phyloP scores from a whole-genome alignment of 2,113 vertebrate genomes.

The Martes martes region DNA sequence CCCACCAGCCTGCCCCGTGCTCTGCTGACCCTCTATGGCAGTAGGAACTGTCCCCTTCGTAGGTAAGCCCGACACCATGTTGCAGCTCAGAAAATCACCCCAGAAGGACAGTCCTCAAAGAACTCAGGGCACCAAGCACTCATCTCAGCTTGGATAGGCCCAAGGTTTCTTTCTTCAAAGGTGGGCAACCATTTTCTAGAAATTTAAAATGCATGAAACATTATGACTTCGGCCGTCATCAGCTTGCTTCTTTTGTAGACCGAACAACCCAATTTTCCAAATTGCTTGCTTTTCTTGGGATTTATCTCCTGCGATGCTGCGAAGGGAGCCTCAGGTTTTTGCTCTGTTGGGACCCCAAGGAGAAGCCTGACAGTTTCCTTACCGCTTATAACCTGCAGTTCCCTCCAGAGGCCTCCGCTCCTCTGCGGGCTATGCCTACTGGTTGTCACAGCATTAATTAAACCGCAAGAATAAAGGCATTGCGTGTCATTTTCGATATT shows the following conservation, averaged over 20 bases:
- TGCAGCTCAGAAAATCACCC: background rate
- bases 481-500: slow-evolving; percentile 82
- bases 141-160: background rate
- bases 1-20: background rate
- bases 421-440: slow-evolving; percentile 77
- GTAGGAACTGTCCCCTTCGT: background rate
- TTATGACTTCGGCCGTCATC: background rate
- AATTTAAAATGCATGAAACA: background rate
- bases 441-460: slow-evolving; percentile 86
- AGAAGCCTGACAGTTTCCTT: slow-evolving; percentile 79
- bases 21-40: background rate
- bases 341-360: slow-evolving; percentile 77
- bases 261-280: slow-evolving; percentile 66
- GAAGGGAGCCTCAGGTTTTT: slow-evolving; percentile 78
- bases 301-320: slow-evolving; percentile 73
- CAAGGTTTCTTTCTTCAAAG: background rate
- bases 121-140: background rate
- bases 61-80: too few relatives aligned
- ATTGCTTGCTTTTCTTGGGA: slow-evolving; percentile 75
- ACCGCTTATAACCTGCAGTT: slow-evolving; percentile 76
- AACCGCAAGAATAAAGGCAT: slow-evolving; percentile 83
- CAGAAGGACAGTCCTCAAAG: background rate
- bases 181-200: slow-evolving; percentile 28
- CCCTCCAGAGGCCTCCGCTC: slow-evolving; percentile 78
- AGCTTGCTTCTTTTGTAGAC: slow-evolving; percentile 39